These are phyloP conservation scores for Drosophila acutilabella DNA, from an alignment of 2,888 invertebrate genomes.

Conservation along the genomic window DNA sequence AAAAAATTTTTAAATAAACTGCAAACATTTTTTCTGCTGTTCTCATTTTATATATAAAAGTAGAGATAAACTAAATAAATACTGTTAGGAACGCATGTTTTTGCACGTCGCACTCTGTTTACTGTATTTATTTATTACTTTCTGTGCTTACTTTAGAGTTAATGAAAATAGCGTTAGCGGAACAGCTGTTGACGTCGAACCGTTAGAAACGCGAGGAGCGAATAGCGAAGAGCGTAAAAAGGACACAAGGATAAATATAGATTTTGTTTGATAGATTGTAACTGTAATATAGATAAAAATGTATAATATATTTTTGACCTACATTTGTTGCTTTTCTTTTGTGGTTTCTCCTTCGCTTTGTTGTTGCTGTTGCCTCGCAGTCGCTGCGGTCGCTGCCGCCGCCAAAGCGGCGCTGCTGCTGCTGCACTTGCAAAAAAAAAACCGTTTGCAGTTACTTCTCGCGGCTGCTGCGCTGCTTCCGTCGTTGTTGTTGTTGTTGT, in stretches of 20 bases:
- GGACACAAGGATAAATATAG: constrained; percentile 13
- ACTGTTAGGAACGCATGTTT: background rate
- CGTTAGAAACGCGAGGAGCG: constrained; percentile 5
- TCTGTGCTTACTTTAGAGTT: background rate
- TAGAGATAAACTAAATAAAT: background rate
- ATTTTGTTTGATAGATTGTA: constrained; percentile 6
- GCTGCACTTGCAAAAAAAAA: constrained; percentile 54
- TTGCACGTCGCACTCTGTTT: background rate
- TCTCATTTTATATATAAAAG: no score
- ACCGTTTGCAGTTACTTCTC: constrained; percentile 9
- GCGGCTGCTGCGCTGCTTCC: constrained; percentile 3
- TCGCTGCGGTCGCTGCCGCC: constrained; percentile 23
- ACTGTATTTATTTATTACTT: background rate
- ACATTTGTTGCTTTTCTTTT: constrained; percentile 48
- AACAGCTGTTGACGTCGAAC: constrained; percentile 11
- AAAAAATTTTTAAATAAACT: no score
- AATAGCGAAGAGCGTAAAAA: constrained; percentile 29
- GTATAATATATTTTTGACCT: constrained; percentile 49
- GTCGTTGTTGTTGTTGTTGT: constrained; percentile 3
- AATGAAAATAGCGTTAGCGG: background rate
- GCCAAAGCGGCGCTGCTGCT: constrained; percentile 39
- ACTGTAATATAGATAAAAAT: constrained; percentile 24
- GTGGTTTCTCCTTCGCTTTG: constrained; percentile 1
- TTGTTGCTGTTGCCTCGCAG: background rate
- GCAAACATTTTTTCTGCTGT: no score